Conservation (phyloP, 2,797 vertebrate genomes). For the Sebastes nivosus region DNA sequence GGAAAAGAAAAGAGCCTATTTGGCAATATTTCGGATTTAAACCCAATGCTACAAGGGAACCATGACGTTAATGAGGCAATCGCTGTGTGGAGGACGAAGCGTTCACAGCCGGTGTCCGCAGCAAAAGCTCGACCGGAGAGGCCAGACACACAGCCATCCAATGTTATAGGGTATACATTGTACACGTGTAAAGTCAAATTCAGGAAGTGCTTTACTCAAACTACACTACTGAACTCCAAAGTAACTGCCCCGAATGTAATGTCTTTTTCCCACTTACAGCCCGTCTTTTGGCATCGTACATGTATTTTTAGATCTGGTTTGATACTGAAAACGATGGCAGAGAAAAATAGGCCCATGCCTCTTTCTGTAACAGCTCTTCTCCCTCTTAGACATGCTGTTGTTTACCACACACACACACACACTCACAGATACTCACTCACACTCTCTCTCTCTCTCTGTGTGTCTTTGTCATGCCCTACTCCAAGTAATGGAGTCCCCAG, state of each 20-base stretch:
- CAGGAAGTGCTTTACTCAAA: not conserved
- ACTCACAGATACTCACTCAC: no score
- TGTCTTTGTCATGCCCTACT: not conserved
- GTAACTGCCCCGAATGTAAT: slow-evolving; percentile 9
- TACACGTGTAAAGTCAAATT: not conserved
- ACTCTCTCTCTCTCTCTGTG: not conserved
- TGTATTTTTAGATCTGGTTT: slow-evolving; percentile 52
- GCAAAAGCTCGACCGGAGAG: no score
- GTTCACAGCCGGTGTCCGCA: no score
- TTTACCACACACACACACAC: not conserved
- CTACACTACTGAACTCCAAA: not conserved
- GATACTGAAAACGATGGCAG: slow-evolving; percentile 6
- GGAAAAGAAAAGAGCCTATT: no score
- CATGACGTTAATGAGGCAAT: no score
- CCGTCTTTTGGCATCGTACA: not conserved
- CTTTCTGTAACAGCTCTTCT: not conserved
- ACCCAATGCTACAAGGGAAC: no score
- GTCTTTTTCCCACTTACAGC: not conserved
- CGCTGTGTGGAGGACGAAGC: no score
- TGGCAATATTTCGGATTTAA: no score
- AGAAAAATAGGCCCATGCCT: not conserved
- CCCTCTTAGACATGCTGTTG: not conserved
- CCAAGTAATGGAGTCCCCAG: not conserved
- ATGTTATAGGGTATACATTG: not conserved
- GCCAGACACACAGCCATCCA: no score